These are phyloP conservation scores for Garra rufa DNA, from an alignment of 2,113 vertebrate species.

Conservation along the genomic window DNA sequence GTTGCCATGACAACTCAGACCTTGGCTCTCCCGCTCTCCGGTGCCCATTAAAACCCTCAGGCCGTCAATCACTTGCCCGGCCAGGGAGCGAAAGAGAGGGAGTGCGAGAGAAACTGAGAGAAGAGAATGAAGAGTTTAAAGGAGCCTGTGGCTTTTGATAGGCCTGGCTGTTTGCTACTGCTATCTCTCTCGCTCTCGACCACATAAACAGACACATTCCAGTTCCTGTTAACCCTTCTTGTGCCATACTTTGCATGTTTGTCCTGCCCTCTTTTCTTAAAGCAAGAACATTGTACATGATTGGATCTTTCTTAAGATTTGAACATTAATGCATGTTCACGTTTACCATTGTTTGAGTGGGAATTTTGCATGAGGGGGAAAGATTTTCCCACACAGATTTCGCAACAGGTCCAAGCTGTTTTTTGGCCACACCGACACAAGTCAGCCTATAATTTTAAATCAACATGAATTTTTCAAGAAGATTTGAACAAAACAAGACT, in stretches of 20 bases:
- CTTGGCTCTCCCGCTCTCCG: constrained; percentile 81
- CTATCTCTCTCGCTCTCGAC: constrained; percentile 56
- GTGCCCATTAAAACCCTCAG: constrained; percentile 84
- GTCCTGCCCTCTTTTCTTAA: not conserved
- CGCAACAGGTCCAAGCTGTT: not conserved
- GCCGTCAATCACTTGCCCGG: constrained; percentile 82
- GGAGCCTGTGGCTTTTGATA: constrained; percentile 76
- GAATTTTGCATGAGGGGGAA: constrained; percentile 1
- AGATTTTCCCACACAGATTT: not conserved
- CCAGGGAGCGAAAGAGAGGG: constrained; percentile 63
- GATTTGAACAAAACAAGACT: not conserved
- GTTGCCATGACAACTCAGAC: constrained; percentile 84
- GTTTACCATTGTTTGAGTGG: not conserved
- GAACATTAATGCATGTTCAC: constrained; percentile 46
- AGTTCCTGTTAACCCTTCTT: constrained; percentile 23
- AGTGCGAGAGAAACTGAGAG: constrained; percentile 1
- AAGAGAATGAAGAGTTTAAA: constrained; percentile 67
- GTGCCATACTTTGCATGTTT: not conserved
- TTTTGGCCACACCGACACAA: no score
- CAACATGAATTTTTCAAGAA: no score
- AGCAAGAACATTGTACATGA: constrained; percentile 20
- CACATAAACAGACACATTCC: constrained; percentile 55
- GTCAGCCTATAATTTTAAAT: not conserved
- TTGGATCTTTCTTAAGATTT: constrained; percentile 45
- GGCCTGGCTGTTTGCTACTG: constrained; percentile 67